Evolutionary conservation across 37 sponge, comb jelly and placozoan species (phyloP).

Genomic region (Theonella swinhoei): DNA sequence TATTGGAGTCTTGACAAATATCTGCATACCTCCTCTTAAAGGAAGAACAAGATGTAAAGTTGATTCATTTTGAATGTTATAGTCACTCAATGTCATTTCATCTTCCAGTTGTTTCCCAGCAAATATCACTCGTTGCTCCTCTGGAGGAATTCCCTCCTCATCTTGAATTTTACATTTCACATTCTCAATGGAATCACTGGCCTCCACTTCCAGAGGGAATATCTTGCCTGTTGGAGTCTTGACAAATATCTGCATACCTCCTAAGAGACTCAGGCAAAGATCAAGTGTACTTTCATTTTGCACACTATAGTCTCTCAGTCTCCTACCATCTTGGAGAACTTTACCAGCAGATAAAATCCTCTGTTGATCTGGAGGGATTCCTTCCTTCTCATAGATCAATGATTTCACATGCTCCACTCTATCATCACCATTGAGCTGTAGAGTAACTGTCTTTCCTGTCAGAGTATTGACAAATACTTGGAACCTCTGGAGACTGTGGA

Average conservation of each 20-base stretch:
- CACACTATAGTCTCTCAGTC: neutral
- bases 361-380: neutral
- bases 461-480: neutral
- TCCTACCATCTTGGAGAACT: neutral
- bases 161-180: slow-evolving; percentile 71
- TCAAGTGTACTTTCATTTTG: neutral
- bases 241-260: slow-evolving; percentile 17
- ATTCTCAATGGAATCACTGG: slow-evolving; percentile 62
- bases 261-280: neutral
- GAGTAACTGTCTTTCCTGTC: neutral
- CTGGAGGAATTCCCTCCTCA: slow-evolving; percentile 86
- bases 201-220: slow-evolving; percentile 82
- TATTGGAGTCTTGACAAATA: neutral
- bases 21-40: slow-evolving; percentile 4
- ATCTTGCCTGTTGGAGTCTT: slow-evolving; percentile 82
- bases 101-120: slow-evolving; percentile 89
- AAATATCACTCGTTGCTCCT: slow-evolving; percentile 84
- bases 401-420: neutral
- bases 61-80: slow-evolving; percentile 89
- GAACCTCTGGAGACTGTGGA: neutral
- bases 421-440: neutral
- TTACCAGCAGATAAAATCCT: neutral
- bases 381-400: neutral
- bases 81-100: slow-evolving; percentile 81
- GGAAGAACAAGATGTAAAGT: slow-evolving; percentile 69